These are phyloP conservation scores for Poeciliopsis presidionis DNA, from an alignment of 2,797 vertebrate species.

Conservation along the genomic window DNA sequence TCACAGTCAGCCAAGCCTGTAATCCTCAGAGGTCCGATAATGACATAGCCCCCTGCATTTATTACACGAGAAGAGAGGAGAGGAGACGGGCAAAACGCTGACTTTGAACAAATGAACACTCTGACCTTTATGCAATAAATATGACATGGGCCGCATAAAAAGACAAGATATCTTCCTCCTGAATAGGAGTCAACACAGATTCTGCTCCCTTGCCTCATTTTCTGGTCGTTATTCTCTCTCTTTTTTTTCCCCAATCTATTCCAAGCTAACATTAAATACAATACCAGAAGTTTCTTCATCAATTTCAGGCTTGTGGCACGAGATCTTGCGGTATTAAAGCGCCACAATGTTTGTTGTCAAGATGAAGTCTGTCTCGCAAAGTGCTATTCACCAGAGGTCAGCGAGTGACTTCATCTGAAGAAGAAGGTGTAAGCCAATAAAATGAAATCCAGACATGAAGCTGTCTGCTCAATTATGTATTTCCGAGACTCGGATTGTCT, in stretches of 20 bases:
- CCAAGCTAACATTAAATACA: constrained; percentile 26
- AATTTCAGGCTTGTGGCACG: neutral
- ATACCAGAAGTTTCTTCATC: neutral
- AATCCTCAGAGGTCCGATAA: constrained; percentile 86
- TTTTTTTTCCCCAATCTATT: constrained; percentile 14
- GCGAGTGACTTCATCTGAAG: neutral
- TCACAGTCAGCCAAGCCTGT: constrained; percentile 86
- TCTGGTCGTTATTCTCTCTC: constrained; percentile 23
- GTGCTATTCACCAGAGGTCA: neutral
- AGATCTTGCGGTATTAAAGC: neutral
- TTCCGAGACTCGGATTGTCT: neutral
- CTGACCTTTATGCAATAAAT: constrained; percentile 93
- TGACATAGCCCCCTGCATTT: constrained; percentile 87
- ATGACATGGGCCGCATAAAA: constrained; percentile 91
- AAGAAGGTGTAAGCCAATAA: neutral
- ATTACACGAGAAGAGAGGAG: constrained; percentile 80
- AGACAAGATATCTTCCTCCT: constrained; percentile 92
- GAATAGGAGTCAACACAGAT: constrained; percentile 90
- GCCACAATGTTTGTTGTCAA: neutral
- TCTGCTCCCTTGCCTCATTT: constrained; percentile 76
- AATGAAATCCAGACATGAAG: neutral
- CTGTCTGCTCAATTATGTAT: neutral
- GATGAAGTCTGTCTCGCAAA: constrained; percentile 1
- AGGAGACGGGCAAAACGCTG: constrained; percentile 84
- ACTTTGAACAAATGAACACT: constrained; percentile 90